Percentiles rank a stretch among this genome's conserved stretches.
These are phyloP conservation scores for Caerostris extrusa DNA, from an alignment of 1,140 invertebrate species.

Conservation along the genomic window DNA sequence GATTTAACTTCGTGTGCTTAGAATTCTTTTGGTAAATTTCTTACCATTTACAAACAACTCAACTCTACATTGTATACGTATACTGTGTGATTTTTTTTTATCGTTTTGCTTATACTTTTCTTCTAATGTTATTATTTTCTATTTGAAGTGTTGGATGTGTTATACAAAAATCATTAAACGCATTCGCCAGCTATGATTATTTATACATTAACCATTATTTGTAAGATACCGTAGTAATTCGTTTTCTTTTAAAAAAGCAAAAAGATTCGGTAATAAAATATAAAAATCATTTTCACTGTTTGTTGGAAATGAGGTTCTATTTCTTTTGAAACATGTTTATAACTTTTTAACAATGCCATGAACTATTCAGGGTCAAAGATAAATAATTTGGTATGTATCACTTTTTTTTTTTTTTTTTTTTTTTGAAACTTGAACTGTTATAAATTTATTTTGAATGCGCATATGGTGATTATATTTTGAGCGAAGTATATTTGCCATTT, in stretches of 20 bases:
- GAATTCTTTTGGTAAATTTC: constrained; percentile 32
- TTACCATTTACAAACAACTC: background rate
- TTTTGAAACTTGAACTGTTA: background rate
- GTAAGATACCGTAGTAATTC: constrained; percentile 10
- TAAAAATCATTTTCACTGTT: background rate
- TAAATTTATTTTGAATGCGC: background rate
- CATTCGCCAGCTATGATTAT: constrained; percentile 65
- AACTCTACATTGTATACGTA: background rate
- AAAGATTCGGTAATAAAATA: constrained; percentile 17
- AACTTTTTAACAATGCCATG: background rate
- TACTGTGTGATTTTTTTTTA: constrained; percentile 20
- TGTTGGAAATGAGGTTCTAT: background rate
- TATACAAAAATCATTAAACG: constrained; percentile 68
- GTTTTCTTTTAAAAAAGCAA: background rate
- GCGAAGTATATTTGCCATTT: background rate
- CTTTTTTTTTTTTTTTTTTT: background rate
- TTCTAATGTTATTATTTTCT: constrained; percentile 41
- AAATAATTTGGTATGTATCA: background rate
- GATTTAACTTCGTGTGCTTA: constrained; percentile 60
- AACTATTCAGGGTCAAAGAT: background rate
- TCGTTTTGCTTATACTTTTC: constrained; percentile 17
- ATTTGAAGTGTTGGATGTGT: background rate
- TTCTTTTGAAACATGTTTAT: background rate
- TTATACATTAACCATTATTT: constrained; percentile 70
- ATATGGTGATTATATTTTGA: background rate